Base-by-base conservation (phyloP, 2,113 vertebrate genomes). In the Podilymbus podiceps region DNA sequence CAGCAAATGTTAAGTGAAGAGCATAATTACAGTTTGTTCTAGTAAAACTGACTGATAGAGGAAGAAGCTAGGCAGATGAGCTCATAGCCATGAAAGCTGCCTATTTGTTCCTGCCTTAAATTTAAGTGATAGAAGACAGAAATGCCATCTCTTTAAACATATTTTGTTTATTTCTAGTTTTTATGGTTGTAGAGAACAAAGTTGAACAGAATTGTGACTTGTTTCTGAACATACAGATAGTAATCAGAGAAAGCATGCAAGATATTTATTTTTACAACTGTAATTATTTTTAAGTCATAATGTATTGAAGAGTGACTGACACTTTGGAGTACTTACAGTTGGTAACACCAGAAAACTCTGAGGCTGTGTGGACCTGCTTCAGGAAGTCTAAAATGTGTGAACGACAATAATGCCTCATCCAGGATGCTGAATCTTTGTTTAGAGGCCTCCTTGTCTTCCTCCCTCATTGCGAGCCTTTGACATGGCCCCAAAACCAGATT, bases 381-480 rank as follows among this genome's bases (percentile, higher is more conserved):
- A 83, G 35, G 20, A 83, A 66, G 55, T 73, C 50, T 58, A 44
- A 77, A 76, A 55, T 0, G 0, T 42, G 30, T 5, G 3, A 44
- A 22, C 23, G 64, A 6, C 4, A 14, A 23, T 22, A 16, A n/a
- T 2, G 38, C 40, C 42, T 77, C 55, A 35, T 22, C 24, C 22
- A 68, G 62, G 30, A 33, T 30, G 46, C 22, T 28, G n/a, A 28
- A 35, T 5, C 4, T 72, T 60, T 72, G 10, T 11, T 33, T 46
- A n/a, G 11, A 46, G 50, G 31, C 42, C 11, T 72, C 30, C 40
- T 66, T 53, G 42, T 62, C 67, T 89, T 60, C 30, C 40, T 94
- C 35, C 6, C 7, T 76, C 31, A 6, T 8, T 60, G 40, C 1
- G 2, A 85, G 19, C 18, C 23, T 56, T 63, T 0, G 0, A 0